Conservation (phyloP, 2,113 vertebrate species). For the Hiodon alosoides region DNA sequence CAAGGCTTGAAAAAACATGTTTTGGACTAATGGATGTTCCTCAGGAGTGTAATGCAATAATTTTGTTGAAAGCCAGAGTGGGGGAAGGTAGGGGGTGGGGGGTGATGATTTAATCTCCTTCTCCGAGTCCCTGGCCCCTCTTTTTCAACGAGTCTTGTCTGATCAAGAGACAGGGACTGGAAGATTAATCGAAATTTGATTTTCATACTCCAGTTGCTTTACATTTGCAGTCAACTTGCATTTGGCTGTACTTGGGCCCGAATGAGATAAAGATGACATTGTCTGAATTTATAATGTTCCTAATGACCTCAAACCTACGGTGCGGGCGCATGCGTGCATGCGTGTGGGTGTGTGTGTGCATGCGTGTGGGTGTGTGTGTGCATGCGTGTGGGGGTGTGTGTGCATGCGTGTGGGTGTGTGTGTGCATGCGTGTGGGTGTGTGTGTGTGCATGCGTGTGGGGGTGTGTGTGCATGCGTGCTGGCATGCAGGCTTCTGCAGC, state of each 20-base stretch:
- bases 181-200: conserved; percentile 61
- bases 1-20: conserved; percentile 54
- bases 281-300: conserved; percentile 23
- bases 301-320: neutral
- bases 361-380: neutral
- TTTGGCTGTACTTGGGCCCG: conserved; percentile 32
- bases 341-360: neutral
- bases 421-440: too few species aligned
- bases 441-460: too few species aligned
- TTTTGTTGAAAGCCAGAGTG: conserved; percentile 52
- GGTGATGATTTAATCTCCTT: conserved; percentile 61
- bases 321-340: neutral
- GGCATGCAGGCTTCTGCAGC: neutral
- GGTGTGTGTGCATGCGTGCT: too few species aligned
- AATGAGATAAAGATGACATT: conserved; percentile 34
- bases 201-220: conserved; percentile 50
- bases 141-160: conserved; percentile 43
- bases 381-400: too few species aligned
- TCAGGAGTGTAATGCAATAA: conserved; percentile 62
- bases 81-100: conserved; percentile 21
- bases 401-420: too few species aligned
- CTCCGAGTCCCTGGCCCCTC: conserved; percentile 46
- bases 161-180: conserved; percentile 49
- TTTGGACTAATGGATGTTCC: conserved; percentile 60
- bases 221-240: conserved; percentile 48